A percentile compares a stretch with the other conserved stretches of the same genome.
Evolutionary conservation across 1,140 invertebrate genomes (phyloP).

Genomic region (Bombus cullumanus): DNA sequence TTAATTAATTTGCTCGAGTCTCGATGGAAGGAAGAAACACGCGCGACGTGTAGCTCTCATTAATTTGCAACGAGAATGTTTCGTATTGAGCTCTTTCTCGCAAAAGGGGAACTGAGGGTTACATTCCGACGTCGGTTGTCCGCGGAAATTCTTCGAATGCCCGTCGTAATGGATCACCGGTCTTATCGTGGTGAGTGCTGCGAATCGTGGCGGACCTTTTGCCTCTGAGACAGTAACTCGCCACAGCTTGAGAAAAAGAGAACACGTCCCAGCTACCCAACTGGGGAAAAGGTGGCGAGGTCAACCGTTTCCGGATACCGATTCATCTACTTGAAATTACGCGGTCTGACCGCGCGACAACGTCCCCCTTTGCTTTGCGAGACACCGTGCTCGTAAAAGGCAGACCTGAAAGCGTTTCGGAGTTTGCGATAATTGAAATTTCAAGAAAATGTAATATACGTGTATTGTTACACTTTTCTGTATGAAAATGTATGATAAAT

Average conservation of each 20-base stretch:
- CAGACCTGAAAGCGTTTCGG: neutral
- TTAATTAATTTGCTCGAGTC: no score
- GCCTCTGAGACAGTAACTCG: constrained; percentile 29
- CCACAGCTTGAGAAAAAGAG: constrained; percentile 18
- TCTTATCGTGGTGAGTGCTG: constrained; percentile 37
- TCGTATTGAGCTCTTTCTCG: neutral
- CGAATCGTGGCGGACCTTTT: constrained; percentile 34
- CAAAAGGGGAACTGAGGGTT: no score
- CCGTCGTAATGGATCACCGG: constrained; percentile 49
- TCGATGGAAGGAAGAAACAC: no score
- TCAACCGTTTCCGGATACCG: constrained; percentile 52
- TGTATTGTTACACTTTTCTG: neutral
- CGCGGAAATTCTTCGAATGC: constrained; percentile 56
- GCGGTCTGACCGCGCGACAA: neutral
- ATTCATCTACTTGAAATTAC: constrained; percentile 54
- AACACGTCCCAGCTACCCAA: neutral
- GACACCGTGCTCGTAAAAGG: neutral
- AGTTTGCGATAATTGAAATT: neutral
- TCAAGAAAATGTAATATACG: neutral
- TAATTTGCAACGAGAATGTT: no score
- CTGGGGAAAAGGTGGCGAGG: neutral
- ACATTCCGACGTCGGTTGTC: constrained; percentile 23
- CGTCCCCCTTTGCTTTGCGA: constrained; percentile 13
- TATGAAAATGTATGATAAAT: neutral
- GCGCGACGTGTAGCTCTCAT: neutral